A percentile compares a stretch with the other conserved stretches of the same genome.
phyloP scores from a whole-genome alignment of 2,113 vertebrate species.

The Ochotona princeps region DNA sequence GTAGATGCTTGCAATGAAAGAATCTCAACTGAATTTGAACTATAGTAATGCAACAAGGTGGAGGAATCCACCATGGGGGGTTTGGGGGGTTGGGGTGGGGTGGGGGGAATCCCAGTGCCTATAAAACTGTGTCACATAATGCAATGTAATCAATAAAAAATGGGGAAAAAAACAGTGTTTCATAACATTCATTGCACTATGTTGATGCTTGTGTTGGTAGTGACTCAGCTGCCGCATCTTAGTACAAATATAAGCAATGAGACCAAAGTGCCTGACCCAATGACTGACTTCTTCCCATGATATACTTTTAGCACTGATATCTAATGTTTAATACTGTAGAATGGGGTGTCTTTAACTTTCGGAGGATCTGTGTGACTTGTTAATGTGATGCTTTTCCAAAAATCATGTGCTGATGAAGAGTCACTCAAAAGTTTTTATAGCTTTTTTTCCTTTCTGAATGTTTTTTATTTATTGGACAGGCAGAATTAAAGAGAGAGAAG shows the following conservation, averaged over 20 bases:
- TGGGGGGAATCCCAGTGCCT: too few relatives aligned
- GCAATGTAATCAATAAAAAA: too few relatives aligned
- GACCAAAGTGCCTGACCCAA: background rate
- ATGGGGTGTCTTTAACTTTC: background rate
- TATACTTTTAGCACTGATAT: background rate
- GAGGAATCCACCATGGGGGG: too few relatives aligned
- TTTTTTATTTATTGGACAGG: too few relatives aligned
- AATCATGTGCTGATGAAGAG: background rate
- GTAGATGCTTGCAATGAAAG: too few relatives aligned
- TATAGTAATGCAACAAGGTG: too few relatives aligned
- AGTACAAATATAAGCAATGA: background rate
- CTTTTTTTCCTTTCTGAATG: background rate
- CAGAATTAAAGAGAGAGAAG: too few relatives aligned
- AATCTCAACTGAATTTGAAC: too few relatives aligned
- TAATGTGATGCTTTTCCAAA: background rate
- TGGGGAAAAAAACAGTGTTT: too few relatives aligned
- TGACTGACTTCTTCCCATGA: background rate
- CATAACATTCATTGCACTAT: background rate
- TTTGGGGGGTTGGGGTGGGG: too few relatives aligned
- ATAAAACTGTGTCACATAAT: too few relatives aligned
- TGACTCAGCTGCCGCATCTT: background rate
- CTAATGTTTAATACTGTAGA: conserved; percentile 14
- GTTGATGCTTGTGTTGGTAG: background rate
- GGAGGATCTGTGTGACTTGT: too few relatives aligned
- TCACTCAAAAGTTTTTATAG: background rate